A percentile compares a stretch with the other conserved stretches of the same genome.
Evolutionary conservation across 2,888 invertebrate genomes (phyloP).

Genomic region (Andrena chrysosceles): DNA sequence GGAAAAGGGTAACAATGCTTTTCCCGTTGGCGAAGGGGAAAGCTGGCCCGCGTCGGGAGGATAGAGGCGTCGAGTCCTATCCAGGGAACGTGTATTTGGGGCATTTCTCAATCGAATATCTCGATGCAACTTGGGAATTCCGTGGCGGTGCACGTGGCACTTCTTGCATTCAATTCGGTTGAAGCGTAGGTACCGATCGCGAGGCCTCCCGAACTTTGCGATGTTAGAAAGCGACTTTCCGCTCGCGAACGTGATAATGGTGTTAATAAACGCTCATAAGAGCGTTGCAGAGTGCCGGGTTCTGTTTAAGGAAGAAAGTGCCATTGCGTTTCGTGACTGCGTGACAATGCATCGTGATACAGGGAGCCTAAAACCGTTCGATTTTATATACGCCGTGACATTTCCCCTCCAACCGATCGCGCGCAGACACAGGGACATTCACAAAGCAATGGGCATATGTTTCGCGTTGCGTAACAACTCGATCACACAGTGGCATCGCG

Average conservation of each 20-base stretch:
- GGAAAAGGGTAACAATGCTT: slow-evolving; percentile 62
- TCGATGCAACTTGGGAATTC: no score
- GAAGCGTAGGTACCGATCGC: no score
- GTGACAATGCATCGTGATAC: neutral
- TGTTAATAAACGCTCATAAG: no score
- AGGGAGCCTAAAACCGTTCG: neutral
- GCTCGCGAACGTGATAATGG: no score
- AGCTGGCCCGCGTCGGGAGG: neutral
- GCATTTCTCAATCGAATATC: no score
- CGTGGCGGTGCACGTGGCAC: no score
- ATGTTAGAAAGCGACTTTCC: no score
- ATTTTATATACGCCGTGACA: neutral
- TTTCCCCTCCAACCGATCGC: slow-evolving; percentile 6
- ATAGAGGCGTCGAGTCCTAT: neutral
- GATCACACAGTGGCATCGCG: slow-evolving; percentile 19
- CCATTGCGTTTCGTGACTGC: neutral
- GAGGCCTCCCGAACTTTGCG: no score
- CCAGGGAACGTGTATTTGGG: no score
- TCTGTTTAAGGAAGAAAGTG: neutral
- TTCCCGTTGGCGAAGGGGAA: slow-evolving; percentile 29
- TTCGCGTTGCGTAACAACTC: neutral
- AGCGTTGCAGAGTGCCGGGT: no score
- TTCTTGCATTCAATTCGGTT: no score
- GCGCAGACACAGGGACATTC: neutral
- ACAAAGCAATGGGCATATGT: slow-evolving; percentile 21